A percentile compares a stretch with the other conserved stretches of the same genome.
phyloP scores from a whole-genome alignment of 2,797 vertebrate species.

The Podarcis lilfordi region DNA sequence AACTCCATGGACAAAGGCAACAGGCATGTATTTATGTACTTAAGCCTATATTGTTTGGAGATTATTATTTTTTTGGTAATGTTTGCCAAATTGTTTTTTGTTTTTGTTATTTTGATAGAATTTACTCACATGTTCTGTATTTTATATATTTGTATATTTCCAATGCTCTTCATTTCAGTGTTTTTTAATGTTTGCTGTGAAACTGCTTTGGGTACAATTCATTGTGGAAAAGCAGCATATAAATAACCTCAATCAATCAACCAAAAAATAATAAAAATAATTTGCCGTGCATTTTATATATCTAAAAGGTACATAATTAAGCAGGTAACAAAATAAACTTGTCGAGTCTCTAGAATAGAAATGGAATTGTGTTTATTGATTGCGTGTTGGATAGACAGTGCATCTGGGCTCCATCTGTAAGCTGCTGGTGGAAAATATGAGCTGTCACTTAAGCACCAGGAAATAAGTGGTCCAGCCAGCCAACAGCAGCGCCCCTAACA shows the following conservation, averaged over 20 bases:
- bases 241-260: neutral
- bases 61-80: too few relatives aligned
- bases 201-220: too few relatives aligned
- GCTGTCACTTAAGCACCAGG: conserved; percentile 87
- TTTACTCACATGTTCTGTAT: too few relatives aligned
- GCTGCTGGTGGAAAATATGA: neutral
- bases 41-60: too few relatives aligned
- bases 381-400: accelerated
- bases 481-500: conserved; percentile 90
- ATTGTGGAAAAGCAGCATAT: too few relatives aligned
- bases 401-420: accelerated
- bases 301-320: neutral
- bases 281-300: conserved; percentile 20
- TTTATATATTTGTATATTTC: too few relatives aligned
- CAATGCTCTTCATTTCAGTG: too few relatives aligned
- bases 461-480: conserved; percentile 97
- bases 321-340: neutral
- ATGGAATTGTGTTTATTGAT: accelerated
- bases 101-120: too few relatives aligned
- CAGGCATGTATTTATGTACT: too few relatives aligned
- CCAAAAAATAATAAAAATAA: neutral
- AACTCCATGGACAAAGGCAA: too few relatives aligned
- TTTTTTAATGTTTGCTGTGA: too few relatives aligned
- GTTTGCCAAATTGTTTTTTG: too few relatives aligned
- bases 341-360: neutral